Evolutionary conservation across 2,888 invertebrate species (phyloP), one percentile per base, ranked within the genome.

Genomic region (Caenorhabditis sp.): DNA sequence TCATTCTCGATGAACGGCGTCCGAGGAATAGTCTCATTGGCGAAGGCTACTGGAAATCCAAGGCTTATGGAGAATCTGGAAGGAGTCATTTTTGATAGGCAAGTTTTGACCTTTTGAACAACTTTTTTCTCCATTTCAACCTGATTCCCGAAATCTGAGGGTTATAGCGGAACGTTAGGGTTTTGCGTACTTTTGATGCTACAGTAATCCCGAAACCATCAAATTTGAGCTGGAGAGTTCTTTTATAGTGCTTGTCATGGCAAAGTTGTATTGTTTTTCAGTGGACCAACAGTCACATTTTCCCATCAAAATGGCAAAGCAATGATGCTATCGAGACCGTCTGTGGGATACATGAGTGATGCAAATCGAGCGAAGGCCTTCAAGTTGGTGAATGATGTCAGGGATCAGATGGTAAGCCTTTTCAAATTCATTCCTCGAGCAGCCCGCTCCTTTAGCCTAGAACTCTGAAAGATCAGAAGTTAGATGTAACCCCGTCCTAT

Each of bases 41-140:
- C 68, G 54, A 85, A 86, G 49, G 74, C 72, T 19, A 74, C 80
- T 14, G 72, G 68, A 10, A 47, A 64, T n/a, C 72, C 73, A n/a
- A 64, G 82, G 44, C 59, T 86, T 12, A 47, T 74, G 5, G 59
- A 85, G n/a, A 49, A 79, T 19, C 75, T 86, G 12, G 54, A 79
- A 12, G 86, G 83, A n/a, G 63, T 86, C 26, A 73, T 86, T 41
- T 85, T 86, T n/a, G 86, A 86, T 66, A 85, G 85, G 85, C 79
- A 41, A 56, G 14, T 2, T 59, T n/a, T 19, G 19, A 8, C 35
- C 3, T 3, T 35, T 35, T 12, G 1, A 6, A 2, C 16, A 14
- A 8, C 12, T n/a, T n/a, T n/a, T n/a, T n/a, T n/a, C n/a, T n/a
- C n/a, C n/a, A n/a, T n/a, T n/a, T n/a, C n/a, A n/a, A n/a, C n/a